Percentiles rank a stretch among this genome's conserved stretches.
phyloP scores from a whole-genome alignment of 2,113 vertebrate species.

The Antidorcas marsupialis region DNA sequence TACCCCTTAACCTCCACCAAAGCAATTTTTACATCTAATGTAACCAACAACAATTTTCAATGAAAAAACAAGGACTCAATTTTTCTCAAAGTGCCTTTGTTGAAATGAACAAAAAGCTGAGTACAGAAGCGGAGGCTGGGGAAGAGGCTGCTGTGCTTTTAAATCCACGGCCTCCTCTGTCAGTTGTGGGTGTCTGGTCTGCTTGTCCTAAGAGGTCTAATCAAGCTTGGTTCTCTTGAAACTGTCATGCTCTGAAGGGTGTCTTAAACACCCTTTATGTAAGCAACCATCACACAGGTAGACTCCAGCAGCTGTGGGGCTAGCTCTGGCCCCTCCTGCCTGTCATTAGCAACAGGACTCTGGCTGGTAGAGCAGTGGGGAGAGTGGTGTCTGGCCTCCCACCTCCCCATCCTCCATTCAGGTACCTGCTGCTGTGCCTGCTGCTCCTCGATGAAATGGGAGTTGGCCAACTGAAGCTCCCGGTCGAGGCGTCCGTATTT shows the following conservation, averaged over 20 bases:
- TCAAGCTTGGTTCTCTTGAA: background rate
- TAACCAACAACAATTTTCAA: background rate
- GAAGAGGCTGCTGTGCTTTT: background rate
- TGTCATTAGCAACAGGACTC: background rate
- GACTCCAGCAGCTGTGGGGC: background rate
- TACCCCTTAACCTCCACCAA: background rate
- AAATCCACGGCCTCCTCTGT: background rate
- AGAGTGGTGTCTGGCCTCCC: background rate
- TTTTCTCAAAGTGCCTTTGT: constrained; percentile 37
- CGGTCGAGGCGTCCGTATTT: constrained; percentile 88
- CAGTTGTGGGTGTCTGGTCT: background rate
- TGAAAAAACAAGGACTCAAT: background rate
- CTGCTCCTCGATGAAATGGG: constrained; percentile 95
- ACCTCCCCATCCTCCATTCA: accelerated
- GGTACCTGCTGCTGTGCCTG: constrained; percentile 95
- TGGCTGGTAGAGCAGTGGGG: too few species aligned
- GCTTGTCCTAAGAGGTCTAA: background rate
- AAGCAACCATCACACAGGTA: background rate
- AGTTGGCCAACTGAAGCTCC: constrained; percentile 90
- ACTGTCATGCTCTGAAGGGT: background rate
- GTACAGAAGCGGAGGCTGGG: background rate
- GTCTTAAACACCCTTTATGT: background rate
- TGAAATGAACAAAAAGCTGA: constrained; percentile 8
- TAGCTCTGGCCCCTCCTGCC: background rate
- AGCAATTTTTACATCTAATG: background rate